Base-by-base conservation (phyloP, 2,797 vertebrate genomes). In the Morus bassanus region DNA sequence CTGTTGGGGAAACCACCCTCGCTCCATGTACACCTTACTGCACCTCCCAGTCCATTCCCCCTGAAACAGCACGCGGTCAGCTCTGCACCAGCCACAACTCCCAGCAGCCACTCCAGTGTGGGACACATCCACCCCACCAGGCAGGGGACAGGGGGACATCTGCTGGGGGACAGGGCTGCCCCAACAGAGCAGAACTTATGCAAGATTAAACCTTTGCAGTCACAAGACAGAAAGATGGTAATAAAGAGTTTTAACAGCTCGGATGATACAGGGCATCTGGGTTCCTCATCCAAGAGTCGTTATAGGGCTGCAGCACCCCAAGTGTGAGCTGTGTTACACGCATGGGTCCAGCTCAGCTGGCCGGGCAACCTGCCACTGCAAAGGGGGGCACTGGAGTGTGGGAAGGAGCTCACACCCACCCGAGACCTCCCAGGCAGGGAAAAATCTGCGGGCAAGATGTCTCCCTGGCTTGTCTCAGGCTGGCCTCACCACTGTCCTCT, bases 51-150 rank as follows among this genome's bases (percentile, higher is more conserved):
- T 43, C 75, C 10, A 9, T 13, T 18, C 18, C 31, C 51, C 51
- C 17, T 0, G 0, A 61, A 67, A 16, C 53, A 28, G 51, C 25
- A 54, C 2, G 1, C 2, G 3, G 60, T 31, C 16, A n/a, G 68
- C 48, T 48, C 82, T 68, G 54, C 48, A 33, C 16, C 8, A 9
- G 18, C 35, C 25, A 41, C 39, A 84, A 9, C 30, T 53, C 39
- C 13, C 30, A 81, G 25, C 0, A 0, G 64, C 24, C 0, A 1
- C 46, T 72, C 33, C 59, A 92, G 76, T 1, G 4, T 11, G 27
- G 68, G 74, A 81, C 65, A 87, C 0, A 1, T 74, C 37, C 60
- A 65, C 5, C 8, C 15, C 18, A 3, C 17, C 43, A 53, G 31
- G 72, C 13, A 94, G 79, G 18, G 30, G 21, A 50, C 0, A 9